A percentile compares a stretch with the other conserved stretches of the same genome.
phyloP scores from a whole-genome alignment of 2,113 vertebrate genomes.

The Nothoprocta pentlandii region DNA sequence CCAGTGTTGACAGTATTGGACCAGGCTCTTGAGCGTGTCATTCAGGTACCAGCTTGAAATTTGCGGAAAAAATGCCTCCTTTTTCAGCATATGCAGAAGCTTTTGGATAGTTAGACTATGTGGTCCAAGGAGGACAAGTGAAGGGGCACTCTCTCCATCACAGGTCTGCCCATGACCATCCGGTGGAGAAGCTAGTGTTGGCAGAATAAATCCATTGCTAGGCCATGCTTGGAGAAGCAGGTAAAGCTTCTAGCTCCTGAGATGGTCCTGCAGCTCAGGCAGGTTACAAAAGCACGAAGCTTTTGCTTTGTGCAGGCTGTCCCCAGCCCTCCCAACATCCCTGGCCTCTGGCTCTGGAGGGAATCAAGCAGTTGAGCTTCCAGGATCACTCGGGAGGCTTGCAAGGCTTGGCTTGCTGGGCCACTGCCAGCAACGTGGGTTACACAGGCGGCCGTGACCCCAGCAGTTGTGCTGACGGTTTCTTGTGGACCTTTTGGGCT shows the following conservation, averaged over 20 bases:
- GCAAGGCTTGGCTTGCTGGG: fast-evolving
- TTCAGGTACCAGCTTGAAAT: background rate
- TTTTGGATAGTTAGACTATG: background rate
- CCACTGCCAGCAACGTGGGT: background rate
- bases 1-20: background rate
- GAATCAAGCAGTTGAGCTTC: background rate
- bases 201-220: background rate
- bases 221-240: too few relatives aligned
- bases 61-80: background rate
- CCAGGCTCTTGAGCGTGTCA: background rate
- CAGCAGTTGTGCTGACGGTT: background rate
- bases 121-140: background rate
- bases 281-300: background rate
- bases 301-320: background rate
- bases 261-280: background rate
- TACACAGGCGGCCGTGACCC: background rate
- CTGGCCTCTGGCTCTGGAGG: background rate
- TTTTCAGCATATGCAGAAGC: background rate
- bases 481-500: background rate
- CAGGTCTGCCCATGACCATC: background rate
- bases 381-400: background rate
- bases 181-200: background rate
- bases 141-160: background rate
- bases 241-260: background rate
- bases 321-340: background rate